A percentile compares a stretch with the other conserved stretches of the same genome.
Conservation (phyloP, 2,797 vertebrate genomes). For the Tiaroga cobitis region DNA sequence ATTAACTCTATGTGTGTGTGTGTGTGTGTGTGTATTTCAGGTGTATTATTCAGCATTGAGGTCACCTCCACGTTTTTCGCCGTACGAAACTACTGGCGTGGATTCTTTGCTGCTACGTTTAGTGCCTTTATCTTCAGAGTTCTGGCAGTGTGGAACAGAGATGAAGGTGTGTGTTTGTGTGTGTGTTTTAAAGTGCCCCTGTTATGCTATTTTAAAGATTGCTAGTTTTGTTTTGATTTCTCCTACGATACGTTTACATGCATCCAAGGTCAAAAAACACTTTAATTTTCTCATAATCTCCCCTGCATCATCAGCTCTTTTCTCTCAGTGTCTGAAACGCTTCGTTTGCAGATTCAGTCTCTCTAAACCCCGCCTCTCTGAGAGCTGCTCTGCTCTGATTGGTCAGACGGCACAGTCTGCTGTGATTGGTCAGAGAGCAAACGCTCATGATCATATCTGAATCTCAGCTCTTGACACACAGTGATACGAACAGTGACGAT, state of each 20-base stretch:
- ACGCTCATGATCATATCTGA: background rate
- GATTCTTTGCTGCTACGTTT: slow-evolving; percentile 96
- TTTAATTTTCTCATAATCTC: background rate
- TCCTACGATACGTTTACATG: background rate
- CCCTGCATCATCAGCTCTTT: background rate
- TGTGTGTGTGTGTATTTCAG: slow-evolving; percentile 69
- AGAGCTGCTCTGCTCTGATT: background rate
- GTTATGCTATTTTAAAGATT: background rate
- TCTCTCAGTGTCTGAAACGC: background rate
- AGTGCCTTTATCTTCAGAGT: slow-evolving; percentile 98
- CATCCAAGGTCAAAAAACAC: background rate
- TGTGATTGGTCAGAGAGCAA: background rate
- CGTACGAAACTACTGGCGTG: slow-evolving; percentile 97
- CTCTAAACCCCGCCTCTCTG: background rate
- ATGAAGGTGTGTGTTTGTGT: slow-evolving; percentile 83
- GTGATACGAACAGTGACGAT: background rate
- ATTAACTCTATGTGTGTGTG: background rate
- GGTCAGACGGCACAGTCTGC: background rate
- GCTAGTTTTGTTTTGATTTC: background rate
- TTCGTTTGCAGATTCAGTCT: background rate
- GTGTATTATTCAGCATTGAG: slow-evolving; percentile 96
- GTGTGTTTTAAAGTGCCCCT: background rate
- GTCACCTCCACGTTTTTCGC: slow-evolving; percentile 98
- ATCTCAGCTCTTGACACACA: background rate
- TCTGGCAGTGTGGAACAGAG: slow-evolving; percentile 94